phyloP scores from a whole-genome alignment of 1,140 invertebrate genomes.

The Oreohelix idahoensis region DNA sequence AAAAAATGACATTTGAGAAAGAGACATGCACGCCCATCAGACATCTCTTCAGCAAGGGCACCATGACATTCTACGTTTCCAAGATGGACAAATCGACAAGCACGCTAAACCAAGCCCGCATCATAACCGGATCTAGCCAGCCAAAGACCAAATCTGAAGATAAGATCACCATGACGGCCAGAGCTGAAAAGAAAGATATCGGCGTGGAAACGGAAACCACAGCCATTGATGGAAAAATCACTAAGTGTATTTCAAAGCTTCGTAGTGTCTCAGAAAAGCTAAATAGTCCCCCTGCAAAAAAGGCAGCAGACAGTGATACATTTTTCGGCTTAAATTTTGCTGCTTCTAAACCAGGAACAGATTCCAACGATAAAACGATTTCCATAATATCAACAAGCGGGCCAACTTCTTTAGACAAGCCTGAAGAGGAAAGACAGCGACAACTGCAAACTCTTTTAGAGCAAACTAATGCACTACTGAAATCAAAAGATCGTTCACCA shows the following conservation, averaged over 20 bases:
- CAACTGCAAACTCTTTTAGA: slow-evolving; percentile 54
- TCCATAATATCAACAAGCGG: background rate
- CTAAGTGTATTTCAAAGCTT: slow-evolving; percentile 64
- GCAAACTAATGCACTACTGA: slow-evolving; percentile 52
- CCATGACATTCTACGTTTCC: slow-evolving; percentile 63
- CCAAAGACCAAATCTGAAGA: slow-evolving; percentile 36
- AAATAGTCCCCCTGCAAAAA: slow-evolving; percentile 61
- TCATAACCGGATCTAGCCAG: slow-evolving; percentile 8
- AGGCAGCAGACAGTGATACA: slow-evolving; percentile 32
- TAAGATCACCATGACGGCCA: slow-evolving; percentile 56
- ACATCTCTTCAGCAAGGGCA: slow-evolving; percentile 62
- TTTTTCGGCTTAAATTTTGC: slow-evolving; percentile 37
- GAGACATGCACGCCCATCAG: slow-evolving; percentile 62
- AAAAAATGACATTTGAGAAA: slow-evolving; percentile 64
- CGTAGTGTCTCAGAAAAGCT: slow-evolving; percentile 63
- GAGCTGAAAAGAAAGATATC: slow-evolving; percentile 50
- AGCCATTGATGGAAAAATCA: slow-evolving; percentile 58
- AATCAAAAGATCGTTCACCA: slow-evolving; percentile 46
- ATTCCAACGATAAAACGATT: background rate
- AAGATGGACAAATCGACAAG: slow-evolving; percentile 66
- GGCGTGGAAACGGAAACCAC: slow-evolving; percentile 54
- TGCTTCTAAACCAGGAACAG: background rate
- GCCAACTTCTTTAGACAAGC: background rate
- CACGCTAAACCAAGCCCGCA: slow-evolving; percentile 48
- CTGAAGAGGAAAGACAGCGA: slow-evolving; percentile 53